Base-by-base conservation (phyloP, 2,888 invertebrate species). In the Phorcus lineatus region DNA sequence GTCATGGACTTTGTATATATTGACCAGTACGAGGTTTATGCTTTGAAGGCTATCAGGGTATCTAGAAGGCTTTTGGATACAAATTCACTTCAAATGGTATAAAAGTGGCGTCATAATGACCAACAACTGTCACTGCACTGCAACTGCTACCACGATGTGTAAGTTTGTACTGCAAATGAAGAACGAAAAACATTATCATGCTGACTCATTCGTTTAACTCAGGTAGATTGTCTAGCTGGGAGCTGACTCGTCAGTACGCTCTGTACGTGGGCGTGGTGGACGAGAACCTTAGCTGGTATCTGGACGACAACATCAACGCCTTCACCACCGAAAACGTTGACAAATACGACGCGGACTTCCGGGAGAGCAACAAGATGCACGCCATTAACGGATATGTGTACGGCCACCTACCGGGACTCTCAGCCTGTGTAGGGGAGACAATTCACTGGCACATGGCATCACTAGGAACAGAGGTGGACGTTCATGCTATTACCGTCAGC, bases 251-350 rank as follows among this genome's bases (percentile, higher is more conserved):
- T 16, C 84, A 84, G 22, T 84, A 75, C 52, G 80, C 80, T 22
- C 19, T 84, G 17, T 81, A 82, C 55, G 54, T 80, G 53, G 80
- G 80, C 67, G 75, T 80, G 11, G 86, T 86, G 3, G 86, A 89
- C 80, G 89, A 89, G 82, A 84, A 86, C 13, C 74, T 80, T 22
- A 88, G 88, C 74, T 83, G 84, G 82, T 86, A 86, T 70, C 79
- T 86, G 9, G 70, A 77, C n/a, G 74, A 82, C n/a, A 89, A 88
- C 62, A 86, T 90, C 57, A 0, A 62, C 28, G 54, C 40, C 31
- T 82, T 53, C 78, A 80, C 79, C 36, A n/a, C 53, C n/a, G 36
- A 24, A n/a, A n/a, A 11, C 1, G 74, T 53, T 19, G 70, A 70
- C n/a, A 70, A 70, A 19, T n/a, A 70, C 31, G 80, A 82, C 55